Conservation (phyloP, 2,797 vertebrate species). For the Adelosebastes latens region DNA sequence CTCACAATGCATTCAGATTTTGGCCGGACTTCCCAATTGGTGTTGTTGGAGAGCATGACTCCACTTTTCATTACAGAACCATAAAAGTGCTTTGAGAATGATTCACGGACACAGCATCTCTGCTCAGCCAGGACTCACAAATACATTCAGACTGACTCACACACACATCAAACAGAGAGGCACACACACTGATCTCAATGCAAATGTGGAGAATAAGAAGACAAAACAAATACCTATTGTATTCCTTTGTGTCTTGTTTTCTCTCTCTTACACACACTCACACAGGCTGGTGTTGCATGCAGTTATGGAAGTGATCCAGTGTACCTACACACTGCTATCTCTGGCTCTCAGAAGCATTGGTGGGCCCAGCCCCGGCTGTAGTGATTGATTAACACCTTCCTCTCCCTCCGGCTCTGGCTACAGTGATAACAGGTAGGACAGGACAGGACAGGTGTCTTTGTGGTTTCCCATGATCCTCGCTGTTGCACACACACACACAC, state of each 20-base stretch:
- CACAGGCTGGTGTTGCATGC: neutral
- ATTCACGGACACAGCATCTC: slow-evolving; percentile 24
- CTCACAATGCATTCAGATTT: too few relatives aligned
- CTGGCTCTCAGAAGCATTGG: neutral
- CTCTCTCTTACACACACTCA: neutral
- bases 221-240: neutral
- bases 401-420: neutral
- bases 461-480: neutral
- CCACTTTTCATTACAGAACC: slow-evolving; percentile 25
- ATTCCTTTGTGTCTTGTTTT: neutral
- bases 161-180: neutral
- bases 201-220: neutral
- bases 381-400: slow-evolving; percentile 14
- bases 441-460: slow-evolving; percentile 23
- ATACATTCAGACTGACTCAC: neutral
- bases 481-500: neutral
- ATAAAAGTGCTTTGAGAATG: slow-evolving; percentile 20
- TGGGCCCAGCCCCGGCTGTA: neutral
- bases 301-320: neutral
- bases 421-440: neutral
- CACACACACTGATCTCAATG: neutral
- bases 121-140: neutral
- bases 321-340: neutral
- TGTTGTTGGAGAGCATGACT: slow-evolving; percentile 17
- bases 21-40: neutral